phyloP scores from a whole-genome alignment of 2,888 invertebrate species.

The Netelia fuscicornis region DNA sequence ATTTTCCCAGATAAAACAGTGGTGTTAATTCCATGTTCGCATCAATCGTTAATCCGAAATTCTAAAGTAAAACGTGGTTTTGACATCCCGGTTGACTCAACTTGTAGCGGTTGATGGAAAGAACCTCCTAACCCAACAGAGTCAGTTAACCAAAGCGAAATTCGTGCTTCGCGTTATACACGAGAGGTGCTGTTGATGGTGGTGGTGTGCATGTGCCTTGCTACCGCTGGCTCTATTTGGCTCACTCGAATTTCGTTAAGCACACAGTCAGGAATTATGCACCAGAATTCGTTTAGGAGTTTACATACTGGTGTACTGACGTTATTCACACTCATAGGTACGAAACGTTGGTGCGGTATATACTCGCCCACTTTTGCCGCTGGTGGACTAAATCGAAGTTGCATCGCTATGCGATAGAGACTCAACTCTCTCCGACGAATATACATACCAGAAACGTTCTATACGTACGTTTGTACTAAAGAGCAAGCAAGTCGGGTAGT shows the following conservation, averaged over 20 bases:
- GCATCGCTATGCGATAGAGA: conserved; percentile 23
- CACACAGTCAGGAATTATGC: conserved; percentile 59
- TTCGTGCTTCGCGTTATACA: conserved; percentile 33
- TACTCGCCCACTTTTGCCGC: conserved; percentile 26
- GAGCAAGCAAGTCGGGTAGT: conserved; percentile 59
- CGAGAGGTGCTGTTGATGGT: neutral
- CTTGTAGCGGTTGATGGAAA: neutral
- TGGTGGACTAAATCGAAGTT: conserved; percentile 36
- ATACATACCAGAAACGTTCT: conserved; percentile 8
- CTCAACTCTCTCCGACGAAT: conserved; percentile 19
- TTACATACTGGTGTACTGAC: conserved; percentile 31
- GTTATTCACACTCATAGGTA: conserved; percentile 42
- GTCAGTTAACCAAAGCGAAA: conserved; percentile 41
- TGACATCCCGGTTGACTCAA: conserved; percentile 11
- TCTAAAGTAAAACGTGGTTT: conserved; percentile 11
- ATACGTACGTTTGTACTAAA: conserved; percentile 35
- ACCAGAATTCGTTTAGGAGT: conserved; percentile 57
- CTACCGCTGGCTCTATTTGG: conserved; percentile 45
- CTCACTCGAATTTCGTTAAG: conserved; percentile 57
- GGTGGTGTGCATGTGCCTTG: conserved; percentile 19
- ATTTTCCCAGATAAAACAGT: neutral
- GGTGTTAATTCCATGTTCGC: neutral
- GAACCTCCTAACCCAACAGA: conserved; percentile 22
- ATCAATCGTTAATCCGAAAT: neutral
- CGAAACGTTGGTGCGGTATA: conserved; percentile 14